These are phyloP conservation scores for Rattus rattus DNA, from an alignment of 2,113 vertebrate species.

Conservation along the genomic window DNA sequence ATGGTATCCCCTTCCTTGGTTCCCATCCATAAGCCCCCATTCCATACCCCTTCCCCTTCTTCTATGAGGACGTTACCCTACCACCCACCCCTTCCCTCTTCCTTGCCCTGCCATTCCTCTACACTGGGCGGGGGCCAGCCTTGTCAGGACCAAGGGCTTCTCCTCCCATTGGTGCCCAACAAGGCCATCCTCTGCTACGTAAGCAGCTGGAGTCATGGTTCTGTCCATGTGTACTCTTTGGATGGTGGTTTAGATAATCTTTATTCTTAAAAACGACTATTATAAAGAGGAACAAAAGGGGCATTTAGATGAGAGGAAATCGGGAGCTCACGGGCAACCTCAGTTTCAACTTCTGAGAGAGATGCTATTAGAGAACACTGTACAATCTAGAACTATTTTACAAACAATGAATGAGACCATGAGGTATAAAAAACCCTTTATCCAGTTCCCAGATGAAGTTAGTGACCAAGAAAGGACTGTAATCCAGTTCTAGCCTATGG, in stretches of 20 bases:
- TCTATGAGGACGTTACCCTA: too few relatives aligned
- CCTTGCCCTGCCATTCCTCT: too few relatives aligned
- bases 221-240: too few relatives aligned
- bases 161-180: too few relatives aligned
- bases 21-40: too few relatives aligned
- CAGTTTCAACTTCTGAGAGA: not conserved
- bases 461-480: not conserved
- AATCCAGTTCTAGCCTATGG: not conserved
- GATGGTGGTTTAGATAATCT: not conserved
- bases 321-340: not conserved
- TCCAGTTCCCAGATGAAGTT: not conserved
- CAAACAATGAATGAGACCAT: constrained; percentile 26
- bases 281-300: not conserved
- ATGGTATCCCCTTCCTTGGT: too few relatives aligned
- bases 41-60: too few relatives aligned
- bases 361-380: constrained; percentile 16
- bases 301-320: not conserved
- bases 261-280: not conserved
- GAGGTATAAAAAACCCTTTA: not conserved
- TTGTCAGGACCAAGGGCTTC: too few relatives aligned
- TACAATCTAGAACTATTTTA: not conserved
- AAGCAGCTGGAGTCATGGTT: too few relatives aligned
- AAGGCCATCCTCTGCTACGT: too few relatives aligned
- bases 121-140: too few relatives aligned
- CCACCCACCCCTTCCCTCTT: too few relatives aligned